Evolutionary conservation across 2,797 vertebrate genomes (phyloP), one percentile per base, ranked within the genome.

Genomic region (Pitangus sulphuratus): DNA sequence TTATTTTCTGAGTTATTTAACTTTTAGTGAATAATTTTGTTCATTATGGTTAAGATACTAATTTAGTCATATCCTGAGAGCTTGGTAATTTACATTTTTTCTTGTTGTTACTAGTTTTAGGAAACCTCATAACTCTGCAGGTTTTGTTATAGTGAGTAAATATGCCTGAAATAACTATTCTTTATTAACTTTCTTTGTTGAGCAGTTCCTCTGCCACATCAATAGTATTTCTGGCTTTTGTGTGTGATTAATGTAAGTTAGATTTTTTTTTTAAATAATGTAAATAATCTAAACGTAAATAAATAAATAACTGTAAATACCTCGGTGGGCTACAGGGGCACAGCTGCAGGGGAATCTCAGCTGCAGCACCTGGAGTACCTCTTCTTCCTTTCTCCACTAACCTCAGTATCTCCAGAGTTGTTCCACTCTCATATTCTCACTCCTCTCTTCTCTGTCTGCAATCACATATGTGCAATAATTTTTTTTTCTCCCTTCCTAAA

Each of bases 401-500:
- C 16, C 14, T 35, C 22, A 31, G 17, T 42, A 15, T 35, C 42
- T 78, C 25, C 11, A 48, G 56, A 8, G 14, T 4, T 84, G 11
- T 40, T 78, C 37, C 16, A 8, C 9, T 21, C 33, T 7, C 20
- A 25, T 17, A 4, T 54, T 86, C 40, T 69, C 39, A 25, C 30
- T 9, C 24, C 0, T 1, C 12, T 47, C 48, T 21, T 53, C 24
- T 47, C 12, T 62, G 42, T 35, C 20, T 8, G 8, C 57, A 35
- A 15, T 31, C 15, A 22, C 5, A 8, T 12, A 16, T 12, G 21
- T 1, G 1, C 6, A 39, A 18, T 12, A 44, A 12, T 7, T 22
- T 11, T 24, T 12, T 21, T 2, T 0, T 0, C 11, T 1, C 12
- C 6, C 6, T 51, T 61, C 35, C 54, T 10, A 31, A 42, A 22